A percentile compares a stretch with the other conserved stretches of the same genome.
Conservation (phyloP, 2,113 vertebrate species). For the Lichenostomus cassidix region DNA sequence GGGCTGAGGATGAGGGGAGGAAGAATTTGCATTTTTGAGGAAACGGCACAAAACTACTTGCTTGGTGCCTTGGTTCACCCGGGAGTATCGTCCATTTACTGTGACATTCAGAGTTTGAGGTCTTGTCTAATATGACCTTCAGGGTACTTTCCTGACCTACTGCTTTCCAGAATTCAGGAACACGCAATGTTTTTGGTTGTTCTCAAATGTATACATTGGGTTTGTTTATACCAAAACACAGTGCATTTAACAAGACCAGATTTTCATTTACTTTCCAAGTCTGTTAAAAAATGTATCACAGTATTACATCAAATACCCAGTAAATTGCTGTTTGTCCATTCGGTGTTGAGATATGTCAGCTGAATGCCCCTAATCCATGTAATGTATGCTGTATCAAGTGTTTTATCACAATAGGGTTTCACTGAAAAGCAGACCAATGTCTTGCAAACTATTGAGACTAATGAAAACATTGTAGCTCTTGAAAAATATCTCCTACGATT, state of each 20-base stretch:
- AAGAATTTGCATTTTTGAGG: neutral
- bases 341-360: neutral
- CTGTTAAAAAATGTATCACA: neutral
- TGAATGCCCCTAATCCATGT: neutral
- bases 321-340: neutral
- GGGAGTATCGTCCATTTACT: fast-evolving
- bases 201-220: neutral
- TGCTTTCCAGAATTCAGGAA: neutral
- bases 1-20: neutral
- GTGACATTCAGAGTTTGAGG: neutral
- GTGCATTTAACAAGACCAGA: neutral
- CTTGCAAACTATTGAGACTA: neutral
- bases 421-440: neutral
- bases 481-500: neutral
- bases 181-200: neutral
- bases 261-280: neutral
- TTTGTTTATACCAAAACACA: neutral
- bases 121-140: neutral
- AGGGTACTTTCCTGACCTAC: neutral
- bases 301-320: neutral
- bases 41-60: neutral
- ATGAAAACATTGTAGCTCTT: neutral
- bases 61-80: neutral
- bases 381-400: neutral
- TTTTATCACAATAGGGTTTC: neutral